Percentiles rank a stretch among this genome's conserved stretches.
These are phyloP conservation scores for Anguilla pacifica DNA, from an alignment of 2,797 vertebrate species.

Conservation along the genomic window DNA sequence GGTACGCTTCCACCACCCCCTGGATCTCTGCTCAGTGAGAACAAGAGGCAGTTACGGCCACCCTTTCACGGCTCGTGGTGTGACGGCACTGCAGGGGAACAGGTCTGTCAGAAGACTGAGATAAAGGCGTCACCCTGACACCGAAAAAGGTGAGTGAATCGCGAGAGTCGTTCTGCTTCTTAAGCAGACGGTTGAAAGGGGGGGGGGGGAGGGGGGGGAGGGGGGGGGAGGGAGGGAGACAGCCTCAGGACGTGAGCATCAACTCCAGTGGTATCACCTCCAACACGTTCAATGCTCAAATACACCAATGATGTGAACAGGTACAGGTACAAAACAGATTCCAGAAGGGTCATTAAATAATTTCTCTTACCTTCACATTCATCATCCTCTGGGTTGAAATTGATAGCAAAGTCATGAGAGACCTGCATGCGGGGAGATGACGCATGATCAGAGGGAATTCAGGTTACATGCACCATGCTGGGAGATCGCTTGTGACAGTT, in stretches of 20 bases:
- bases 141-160: neutral
- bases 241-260: neutral
- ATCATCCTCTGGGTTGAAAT: slow-evolving; percentile 91
- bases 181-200: neutral
- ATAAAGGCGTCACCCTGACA: neutral
- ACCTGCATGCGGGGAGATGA: slow-evolving; percentile 69
- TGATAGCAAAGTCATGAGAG: slow-evolving; percentile 96
- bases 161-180: neutral
- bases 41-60: slow-evolving; percentile 22
- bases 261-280: neutral
- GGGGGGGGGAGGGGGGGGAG: no score
- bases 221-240: neutral
- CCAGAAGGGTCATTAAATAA: neutral
- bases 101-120: neutral
- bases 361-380: slow-evolving; percentile 89
- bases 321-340: neutral
- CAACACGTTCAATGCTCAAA: neutral
- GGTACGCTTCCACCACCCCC: slow-evolving; percentile 94
- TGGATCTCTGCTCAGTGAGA: slow-evolving; percentile 81
- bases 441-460: neutral
- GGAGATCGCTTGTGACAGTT: neutral
- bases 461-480: neutral
- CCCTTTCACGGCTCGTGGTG: neutral
- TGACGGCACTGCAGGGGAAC: neutral
- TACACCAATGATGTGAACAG: neutral